These are phyloP conservation scores for Montipora capricornis DNA, from an alignment of 64 coral and sea anemone genomes.

Conservation along the genomic window DNA sequence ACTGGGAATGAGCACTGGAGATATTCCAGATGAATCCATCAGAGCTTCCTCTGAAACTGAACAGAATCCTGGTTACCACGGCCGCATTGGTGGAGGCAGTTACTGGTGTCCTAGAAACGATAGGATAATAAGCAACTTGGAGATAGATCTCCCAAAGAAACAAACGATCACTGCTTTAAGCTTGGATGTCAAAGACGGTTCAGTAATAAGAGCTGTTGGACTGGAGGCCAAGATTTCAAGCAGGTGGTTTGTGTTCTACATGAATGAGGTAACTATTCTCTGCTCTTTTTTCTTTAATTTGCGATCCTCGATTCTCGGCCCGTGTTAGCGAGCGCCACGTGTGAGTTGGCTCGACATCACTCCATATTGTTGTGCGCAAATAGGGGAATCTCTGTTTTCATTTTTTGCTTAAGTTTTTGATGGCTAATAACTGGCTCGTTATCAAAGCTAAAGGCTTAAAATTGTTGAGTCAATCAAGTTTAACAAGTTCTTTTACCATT, in stretches of 20 bases:
- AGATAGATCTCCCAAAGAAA: background rate
- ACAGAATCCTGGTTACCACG: background rate
- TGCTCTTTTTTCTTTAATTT: too few species aligned
- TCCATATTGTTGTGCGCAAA: too few species aligned
- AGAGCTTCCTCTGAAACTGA: background rate
- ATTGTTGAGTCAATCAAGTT: too few species aligned
- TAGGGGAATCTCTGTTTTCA: too few species aligned
- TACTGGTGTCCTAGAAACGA: background rate
- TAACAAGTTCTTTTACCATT: too few species aligned
- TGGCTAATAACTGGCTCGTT: too few species aligned
- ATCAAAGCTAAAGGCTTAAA: too few species aligned
- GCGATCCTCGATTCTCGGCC: too few species aligned
- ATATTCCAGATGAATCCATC: background rate
- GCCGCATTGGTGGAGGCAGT: background rate
- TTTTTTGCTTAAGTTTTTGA: too few species aligned
- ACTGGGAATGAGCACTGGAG: conserved; percentile 8
- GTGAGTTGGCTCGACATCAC: too few species aligned
- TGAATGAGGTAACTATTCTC: background rate
- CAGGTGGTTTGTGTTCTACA: background rate
- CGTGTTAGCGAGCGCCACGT: too few species aligned
- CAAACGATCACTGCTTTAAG: background rate
- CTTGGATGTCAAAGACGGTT: background rate
- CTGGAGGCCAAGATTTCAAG: background rate
- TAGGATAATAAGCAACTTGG: background rate
- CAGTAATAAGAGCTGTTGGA: background rate